These are phyloP conservation scores for Copidosoma aretas DNA, from an alignment of 2,888 invertebrate genomes.

Conservation along the genomic window DNA sequence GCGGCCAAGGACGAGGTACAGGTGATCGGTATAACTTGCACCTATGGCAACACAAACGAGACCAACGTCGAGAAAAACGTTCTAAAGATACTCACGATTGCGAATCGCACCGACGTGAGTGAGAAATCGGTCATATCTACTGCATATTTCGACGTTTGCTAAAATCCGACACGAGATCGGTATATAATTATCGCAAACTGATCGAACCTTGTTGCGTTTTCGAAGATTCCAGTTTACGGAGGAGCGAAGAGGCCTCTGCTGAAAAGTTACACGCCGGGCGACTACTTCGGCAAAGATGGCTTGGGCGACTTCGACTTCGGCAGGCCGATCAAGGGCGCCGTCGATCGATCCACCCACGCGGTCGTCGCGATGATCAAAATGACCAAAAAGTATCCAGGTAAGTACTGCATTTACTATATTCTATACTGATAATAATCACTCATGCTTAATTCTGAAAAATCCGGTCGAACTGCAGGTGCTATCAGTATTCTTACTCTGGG, in stretches of 20 bases:
- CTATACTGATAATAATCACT: background rate
- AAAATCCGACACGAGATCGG: background rate
- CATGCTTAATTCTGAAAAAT: background rate
- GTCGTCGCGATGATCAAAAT: slow-evolving; percentile 60
- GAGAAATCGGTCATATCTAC: too few species aligned
- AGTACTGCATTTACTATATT: background rate
- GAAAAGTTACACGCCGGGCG: slow-evolving; percentile 44
- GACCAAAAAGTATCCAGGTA: slow-evolving; percentile 55
- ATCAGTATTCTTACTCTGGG: slow-evolving; percentile 62
- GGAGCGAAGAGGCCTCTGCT: slow-evolving; percentile 60
- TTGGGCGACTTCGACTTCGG: slow-evolving; percentile 64
- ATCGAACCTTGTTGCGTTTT: background rate
- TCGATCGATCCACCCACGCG: slow-evolving; percentile 60
- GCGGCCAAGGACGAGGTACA: slow-evolving; percentile 49
- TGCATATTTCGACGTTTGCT: slow-evolving; percentile 4
- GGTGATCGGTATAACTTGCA: slow-evolving; percentile 67
- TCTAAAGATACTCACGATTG: slow-evolving; percentile 61
- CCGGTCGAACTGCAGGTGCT: slow-evolving; percentile 49
- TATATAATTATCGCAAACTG: background rate
- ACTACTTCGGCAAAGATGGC: slow-evolving; percentile 64
- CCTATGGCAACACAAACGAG: slow-evolving; percentile 65
- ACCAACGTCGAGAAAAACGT: slow-evolving; percentile 65
- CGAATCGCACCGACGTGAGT: slow-evolving; percentile 58
- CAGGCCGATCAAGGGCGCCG: slow-evolving; percentile 51
- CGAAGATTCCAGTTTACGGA: slow-evolving; percentile 64